Conservation (phyloP, 2,113 vertebrate species). For the Rhizomys pruinosus region DNA sequence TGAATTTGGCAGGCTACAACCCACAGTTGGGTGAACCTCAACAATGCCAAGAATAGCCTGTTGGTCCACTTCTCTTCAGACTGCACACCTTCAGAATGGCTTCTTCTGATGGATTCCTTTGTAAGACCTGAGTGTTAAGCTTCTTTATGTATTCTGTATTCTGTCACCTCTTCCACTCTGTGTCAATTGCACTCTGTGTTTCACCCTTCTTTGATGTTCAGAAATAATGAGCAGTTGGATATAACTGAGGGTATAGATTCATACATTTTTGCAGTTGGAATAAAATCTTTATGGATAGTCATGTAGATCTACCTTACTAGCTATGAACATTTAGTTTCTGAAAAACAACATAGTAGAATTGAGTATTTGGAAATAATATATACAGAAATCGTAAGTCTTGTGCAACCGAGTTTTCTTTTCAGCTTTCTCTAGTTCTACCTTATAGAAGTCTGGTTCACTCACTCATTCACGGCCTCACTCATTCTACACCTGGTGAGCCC, state of each 20-base stretch:
- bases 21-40: not conserved
- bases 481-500: not conserved
- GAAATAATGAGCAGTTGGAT: not conserved
- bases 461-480: not conserved
- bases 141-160: not conserved
- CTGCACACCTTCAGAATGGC: not conserved
- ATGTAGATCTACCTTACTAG: not conserved
- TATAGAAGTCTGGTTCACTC: not conserved
- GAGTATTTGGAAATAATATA: not conserved
- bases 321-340: slow-evolving; percentile 2
- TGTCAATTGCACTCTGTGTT: not conserved
- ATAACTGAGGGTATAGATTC: not conserved
- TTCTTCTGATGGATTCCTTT: not conserved
- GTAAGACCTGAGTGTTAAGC: not conserved
- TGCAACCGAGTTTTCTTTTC: too few relatives aligned
- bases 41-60: not conserved
- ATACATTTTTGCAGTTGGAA: not conserved
- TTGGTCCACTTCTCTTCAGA: not conserved
- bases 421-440: not conserved
- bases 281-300: not conserved
- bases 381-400: too few relatives aligned
- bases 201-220: not conserved
- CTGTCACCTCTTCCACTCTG: not conserved
- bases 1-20: not conserved
- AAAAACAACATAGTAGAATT: not conserved